Conservation (phyloP, 1,140 invertebrate species). For the Brachionus rubens region DNA sequence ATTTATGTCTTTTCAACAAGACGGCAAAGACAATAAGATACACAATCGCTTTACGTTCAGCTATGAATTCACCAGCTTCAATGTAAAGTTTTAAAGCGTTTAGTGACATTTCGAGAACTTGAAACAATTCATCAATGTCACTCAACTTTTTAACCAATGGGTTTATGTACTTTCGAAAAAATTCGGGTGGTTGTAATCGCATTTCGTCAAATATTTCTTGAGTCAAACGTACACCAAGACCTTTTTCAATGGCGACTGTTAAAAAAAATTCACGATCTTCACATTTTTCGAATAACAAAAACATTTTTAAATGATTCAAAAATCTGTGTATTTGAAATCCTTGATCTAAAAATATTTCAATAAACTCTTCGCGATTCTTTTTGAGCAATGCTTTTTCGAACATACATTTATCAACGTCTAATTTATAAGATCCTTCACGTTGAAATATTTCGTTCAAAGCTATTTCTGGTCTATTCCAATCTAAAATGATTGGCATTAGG, state of each 20-base stretch:
- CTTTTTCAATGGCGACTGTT: slow-evolving; percentile 57
- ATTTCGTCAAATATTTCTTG: slow-evolving; percentile 13
- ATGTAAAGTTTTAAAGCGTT: slow-evolving; percentile 31
- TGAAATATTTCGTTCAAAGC: slow-evolving; percentile 58
- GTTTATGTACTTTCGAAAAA: slow-evolving; percentile 9
- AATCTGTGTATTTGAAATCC: slow-evolving; percentile 60
- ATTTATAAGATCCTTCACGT: slow-evolving; percentile 51
- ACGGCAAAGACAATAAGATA: slow-evolving; percentile 58
- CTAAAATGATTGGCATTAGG: slow-evolving; percentile 58
- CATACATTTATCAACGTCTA: slow-evolving; percentile 49
- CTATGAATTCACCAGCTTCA: neutral
- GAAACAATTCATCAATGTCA: slow-evolving; percentile 22
- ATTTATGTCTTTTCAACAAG: slow-evolving; percentile 54
- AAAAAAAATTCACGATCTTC: slow-evolving; percentile 60
- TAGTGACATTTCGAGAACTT: slow-evolving; percentile 1
- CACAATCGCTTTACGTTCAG: slow-evolving; percentile 22
- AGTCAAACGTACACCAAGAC: slow-evolving; percentile 54
- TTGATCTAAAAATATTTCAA: slow-evolving; percentile 61
- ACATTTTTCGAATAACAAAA: slow-evolving; percentile 56
- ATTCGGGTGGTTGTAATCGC: slow-evolving; percentile 10
- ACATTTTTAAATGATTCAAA: slow-evolving; percentile 55
- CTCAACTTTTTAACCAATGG: slow-evolving; percentile 10
- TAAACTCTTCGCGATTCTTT: slow-evolving; percentile 59
- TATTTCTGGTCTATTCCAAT: slow-evolving; percentile 61
- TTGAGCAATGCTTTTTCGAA: slow-evolving; percentile 59